phyloP scores from a whole-genome alignment of 2,888 invertebrate genomes.

The Epinotia bilunana region DNA sequence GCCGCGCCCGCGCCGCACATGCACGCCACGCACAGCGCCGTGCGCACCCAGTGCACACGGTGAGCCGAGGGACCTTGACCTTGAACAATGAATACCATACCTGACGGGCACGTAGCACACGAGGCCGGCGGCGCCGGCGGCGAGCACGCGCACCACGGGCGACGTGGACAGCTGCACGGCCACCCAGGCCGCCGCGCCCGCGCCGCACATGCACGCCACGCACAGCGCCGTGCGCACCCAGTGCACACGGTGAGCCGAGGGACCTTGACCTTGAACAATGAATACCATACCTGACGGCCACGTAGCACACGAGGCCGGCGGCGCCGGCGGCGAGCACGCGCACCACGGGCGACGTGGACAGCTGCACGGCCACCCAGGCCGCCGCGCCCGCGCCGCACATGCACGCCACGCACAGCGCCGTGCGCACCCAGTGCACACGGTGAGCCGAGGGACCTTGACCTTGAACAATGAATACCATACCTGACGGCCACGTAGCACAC shows the following conservation, averaged over 20 bases:
- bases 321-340: slow-evolving; percentile 6
- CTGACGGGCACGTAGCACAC: slow-evolving; percentile 2
- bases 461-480: background rate
- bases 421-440: too few species aligned
- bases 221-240: background rate
- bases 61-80: too few species aligned
- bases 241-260: too few species aligned
- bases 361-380: slow-evolving; percentile 6
- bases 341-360: slow-evolving; percentile 5
- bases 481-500: slow-evolving; percentile 5
- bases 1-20: slow-evolving; percentile 1
- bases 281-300: background rate
- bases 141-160: slow-evolving; percentile 1
- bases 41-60: too few species aligned
- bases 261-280: too few species aligned
- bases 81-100: background rate
- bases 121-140: background rate
- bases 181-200: slow-evolving; percentile 2
- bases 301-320: slow-evolving; percentile 5
- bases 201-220: slow-evolving; percentile 5
- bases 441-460: too few species aligned
- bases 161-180: slow-evolving; percentile 3
- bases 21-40: background rate
- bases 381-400: slow-evolving; percentile 5
- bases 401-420: background rate